Conservation (phyloP, 2,797 vertebrate species). For the Graptemys geographica region DNA sequence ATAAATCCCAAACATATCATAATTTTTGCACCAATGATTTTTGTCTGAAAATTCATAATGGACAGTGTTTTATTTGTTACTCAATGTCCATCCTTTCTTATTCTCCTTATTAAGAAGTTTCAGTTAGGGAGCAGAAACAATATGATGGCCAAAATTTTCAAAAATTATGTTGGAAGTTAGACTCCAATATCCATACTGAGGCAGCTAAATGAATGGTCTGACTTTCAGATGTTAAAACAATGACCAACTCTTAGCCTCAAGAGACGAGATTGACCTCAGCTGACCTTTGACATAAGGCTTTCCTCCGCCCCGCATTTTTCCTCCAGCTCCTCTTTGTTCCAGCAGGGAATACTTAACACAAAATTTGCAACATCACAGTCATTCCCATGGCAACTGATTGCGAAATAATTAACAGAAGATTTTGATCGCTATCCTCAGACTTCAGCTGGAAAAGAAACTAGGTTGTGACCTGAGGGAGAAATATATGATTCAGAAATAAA, state of each 20-base stretch:
- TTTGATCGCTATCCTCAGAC: slow-evolving; percentile 10
- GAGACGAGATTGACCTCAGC: neutral
- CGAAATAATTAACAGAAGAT: neutral
- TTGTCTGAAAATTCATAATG: neutral
- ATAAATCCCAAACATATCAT: neutral
- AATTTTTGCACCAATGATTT: neutral
- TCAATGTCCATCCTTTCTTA: neutral
- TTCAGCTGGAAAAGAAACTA: slow-evolving; percentile 7
- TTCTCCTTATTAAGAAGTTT: neutral
- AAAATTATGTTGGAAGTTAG: neutral
- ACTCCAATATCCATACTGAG: neutral
- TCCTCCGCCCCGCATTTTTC: neutral
- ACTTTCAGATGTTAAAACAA: neutral
- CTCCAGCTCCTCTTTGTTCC: neutral
- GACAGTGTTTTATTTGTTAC: neutral
- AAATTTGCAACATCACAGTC: neutral
- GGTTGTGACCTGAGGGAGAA: neutral
- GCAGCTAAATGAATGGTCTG: neutral
- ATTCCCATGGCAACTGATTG: slow-evolving; percentile 13
- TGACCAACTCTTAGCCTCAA: neutral
- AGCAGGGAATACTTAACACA: neutral
- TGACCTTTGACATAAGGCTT: neutral
- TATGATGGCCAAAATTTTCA: neutral
- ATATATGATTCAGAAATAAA: neutral
- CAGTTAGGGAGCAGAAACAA: neutral